Conservation (phyloP, 2,113 vertebrate genomes). For the Sander lucioperca region DNA sequence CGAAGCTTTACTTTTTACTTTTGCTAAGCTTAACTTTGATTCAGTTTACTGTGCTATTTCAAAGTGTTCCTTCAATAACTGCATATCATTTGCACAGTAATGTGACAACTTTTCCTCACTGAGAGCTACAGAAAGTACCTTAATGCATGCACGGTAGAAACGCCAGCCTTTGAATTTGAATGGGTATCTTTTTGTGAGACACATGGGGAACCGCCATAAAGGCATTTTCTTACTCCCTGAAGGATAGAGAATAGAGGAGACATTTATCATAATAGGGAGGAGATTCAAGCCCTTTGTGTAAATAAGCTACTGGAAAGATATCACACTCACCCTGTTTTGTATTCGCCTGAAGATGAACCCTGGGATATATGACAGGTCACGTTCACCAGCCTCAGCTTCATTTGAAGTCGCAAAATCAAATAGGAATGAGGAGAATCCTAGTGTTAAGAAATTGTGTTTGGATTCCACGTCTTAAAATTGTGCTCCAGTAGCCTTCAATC, state of each 20-base stretch:
- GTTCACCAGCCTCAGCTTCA: conserved; percentile 15
- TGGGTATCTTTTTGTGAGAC: conserved; percentile 61
- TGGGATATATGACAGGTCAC: conserved; percentile 44
- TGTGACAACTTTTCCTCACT: conserved; percentile 77
- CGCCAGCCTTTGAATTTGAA: conserved; percentile 78
- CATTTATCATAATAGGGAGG: conserved; percentile 51
- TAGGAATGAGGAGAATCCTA: conserved; percentile 44
- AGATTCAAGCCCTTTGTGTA: conserved; percentile 59
- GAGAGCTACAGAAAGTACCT: conserved; percentile 68
- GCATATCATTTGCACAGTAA: conserved; percentile 83
- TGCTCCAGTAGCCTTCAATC: conserved; percentile 35
- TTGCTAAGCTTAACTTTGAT: conserved; percentile 68
- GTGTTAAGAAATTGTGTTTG: conserved; percentile 51
- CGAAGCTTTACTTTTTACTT: conserved; percentile 47
- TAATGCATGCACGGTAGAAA: conserved; percentile 74
- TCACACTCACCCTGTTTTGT: conserved; percentile 44
- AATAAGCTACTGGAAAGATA: conserved; percentile 47
- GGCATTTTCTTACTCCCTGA: conserved; percentile 48
- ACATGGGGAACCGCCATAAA: conserved; percentile 40
- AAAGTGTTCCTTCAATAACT: conserved; percentile 71
- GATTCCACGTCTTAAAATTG: conserved; percentile 39
- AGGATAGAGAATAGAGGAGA: conserved; percentile 36
- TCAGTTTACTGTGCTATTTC: conserved; percentile 77
- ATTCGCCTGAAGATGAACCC: conserved; percentile 45
- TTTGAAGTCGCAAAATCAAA: conserved; percentile 55